Conservation (phyloP, 2,797 vertebrate genomes). For the Danio choprae region DNA sequence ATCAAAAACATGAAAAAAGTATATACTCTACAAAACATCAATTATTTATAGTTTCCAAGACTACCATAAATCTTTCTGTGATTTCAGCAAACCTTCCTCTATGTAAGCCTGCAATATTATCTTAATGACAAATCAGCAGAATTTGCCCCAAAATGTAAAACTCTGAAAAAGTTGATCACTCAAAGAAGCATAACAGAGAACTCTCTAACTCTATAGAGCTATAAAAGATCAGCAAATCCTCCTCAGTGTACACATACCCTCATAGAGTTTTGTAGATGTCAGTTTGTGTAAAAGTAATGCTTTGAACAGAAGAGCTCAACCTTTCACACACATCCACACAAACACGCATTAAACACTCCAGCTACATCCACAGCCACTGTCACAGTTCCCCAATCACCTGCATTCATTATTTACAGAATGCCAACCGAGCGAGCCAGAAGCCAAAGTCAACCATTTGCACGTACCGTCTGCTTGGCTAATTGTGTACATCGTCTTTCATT, state of each 20-base stretch:
- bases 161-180: not conserved
- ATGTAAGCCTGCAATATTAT: not conserved
- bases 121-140: not conserved
- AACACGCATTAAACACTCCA: constrained; percentile 21
- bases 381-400: constrained; percentile 63
- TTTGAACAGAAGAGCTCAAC: not conserved
- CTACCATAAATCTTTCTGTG: not conserved
- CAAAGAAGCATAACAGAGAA: not conserved
- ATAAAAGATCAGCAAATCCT: not conserved
- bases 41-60: not conserved
- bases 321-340: constrained; percentile 25
- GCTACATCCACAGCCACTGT: constrained; percentile 52
- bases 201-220: not conserved
- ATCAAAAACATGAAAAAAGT: not conserved
- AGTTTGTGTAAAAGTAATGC: constrained; percentile 4
- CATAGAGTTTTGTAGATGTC: not conserved
- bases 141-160: not conserved
- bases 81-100: not conserved
- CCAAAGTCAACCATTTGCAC: constrained; percentile 72
- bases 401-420: constrained; percentile 75
- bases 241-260: not conserved
- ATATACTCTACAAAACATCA: not conserved
- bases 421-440: constrained; percentile 66
- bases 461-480: constrained; percentile 76
- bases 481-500: constrained; percentile 78